A percentile compares a stretch with the other conserved stretches of the same genome.
phyloP scores from a whole-genome alignment of 1,140 invertebrate species.

The Polypedilum pembai region DNA sequence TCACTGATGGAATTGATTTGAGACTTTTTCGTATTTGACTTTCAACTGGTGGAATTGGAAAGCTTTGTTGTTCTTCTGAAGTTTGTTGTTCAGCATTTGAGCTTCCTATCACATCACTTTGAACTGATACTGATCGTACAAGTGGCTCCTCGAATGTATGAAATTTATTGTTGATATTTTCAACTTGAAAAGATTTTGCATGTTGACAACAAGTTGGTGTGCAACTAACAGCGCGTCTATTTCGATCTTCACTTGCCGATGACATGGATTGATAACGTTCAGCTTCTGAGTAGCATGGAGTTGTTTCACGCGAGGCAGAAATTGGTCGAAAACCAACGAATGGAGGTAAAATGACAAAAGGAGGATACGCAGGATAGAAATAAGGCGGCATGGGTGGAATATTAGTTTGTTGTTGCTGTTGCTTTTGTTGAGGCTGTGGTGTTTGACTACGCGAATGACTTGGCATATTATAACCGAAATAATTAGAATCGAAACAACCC shows the following conservation, averaged over 20 bases:
- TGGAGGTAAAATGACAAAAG: background rate
- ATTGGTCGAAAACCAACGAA: slow-evolving; percentile 8
- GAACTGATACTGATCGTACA: background rate
- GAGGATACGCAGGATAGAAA: background rate
- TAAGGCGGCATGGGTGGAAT: background rate
- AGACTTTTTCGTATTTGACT: background rate
- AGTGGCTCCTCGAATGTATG: background rate
- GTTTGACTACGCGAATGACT: background rate
- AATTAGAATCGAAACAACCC: slow-evolving; percentile 9
- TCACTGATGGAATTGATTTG: slow-evolving; percentile 22
- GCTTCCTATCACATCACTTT: background rate
- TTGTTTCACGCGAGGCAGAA: slow-evolving; percentile 3
- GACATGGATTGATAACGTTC: background rate
- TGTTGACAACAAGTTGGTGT: slow-evolving; percentile 21
- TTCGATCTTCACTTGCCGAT: background rate
- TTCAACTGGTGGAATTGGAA: background rate
- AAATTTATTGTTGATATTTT: background rate
- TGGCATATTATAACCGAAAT: slow-evolving; percentile 24
- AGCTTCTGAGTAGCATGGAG: background rate
- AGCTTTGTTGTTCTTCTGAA: background rate
- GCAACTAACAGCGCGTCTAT: background rate
- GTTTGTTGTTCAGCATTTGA: background rate
- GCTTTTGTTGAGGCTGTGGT: background rate
- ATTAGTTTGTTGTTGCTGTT: background rate
- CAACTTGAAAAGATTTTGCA: background rate